Conservation (phyloP, 37 sponge, comb jelly and placozoan species). For the Beroe forskalii region DNA sequence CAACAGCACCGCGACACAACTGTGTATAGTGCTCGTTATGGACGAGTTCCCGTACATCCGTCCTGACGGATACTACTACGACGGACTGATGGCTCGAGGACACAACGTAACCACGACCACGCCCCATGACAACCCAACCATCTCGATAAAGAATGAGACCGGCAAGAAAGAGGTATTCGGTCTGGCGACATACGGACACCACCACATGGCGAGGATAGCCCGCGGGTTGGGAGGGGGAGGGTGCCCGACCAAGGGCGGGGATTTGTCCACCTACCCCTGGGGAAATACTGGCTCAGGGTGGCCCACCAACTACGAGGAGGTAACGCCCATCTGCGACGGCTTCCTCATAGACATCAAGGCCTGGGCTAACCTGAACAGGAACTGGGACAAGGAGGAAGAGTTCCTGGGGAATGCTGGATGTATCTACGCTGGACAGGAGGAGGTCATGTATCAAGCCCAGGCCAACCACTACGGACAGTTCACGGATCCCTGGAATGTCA, state of each 20-base stretch:
- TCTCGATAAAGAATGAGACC: not conserved
- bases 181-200: slow-evolving; percentile 11
- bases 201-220: not conserved
- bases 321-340: not conserved
- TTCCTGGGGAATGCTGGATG: not conserved
- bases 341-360: not conserved
- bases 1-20: not conserved
- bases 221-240: not conserved
- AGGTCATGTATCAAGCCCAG: slow-evolving; percentile 1
- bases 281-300: not conserved
- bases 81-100: not conserved
- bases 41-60: not conserved
- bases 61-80: not conserved
- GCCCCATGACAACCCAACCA: not conserved
- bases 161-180: not conserved
- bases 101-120: not conserved
- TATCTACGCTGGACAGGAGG: not conserved
- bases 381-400: not conserved
- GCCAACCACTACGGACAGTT: not conserved
- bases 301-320: not conserved
- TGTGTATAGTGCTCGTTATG: not conserved
- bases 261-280: not conserved
- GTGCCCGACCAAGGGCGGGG: not conserved
- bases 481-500: not conserved
- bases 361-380: slow-evolving; percentile 2